A percentile compares a stretch with the other conserved stretches of the same genome.
Conservation (phyloP, 2,797 vertebrate species). For the Sebastes trivittatus region DNA sequence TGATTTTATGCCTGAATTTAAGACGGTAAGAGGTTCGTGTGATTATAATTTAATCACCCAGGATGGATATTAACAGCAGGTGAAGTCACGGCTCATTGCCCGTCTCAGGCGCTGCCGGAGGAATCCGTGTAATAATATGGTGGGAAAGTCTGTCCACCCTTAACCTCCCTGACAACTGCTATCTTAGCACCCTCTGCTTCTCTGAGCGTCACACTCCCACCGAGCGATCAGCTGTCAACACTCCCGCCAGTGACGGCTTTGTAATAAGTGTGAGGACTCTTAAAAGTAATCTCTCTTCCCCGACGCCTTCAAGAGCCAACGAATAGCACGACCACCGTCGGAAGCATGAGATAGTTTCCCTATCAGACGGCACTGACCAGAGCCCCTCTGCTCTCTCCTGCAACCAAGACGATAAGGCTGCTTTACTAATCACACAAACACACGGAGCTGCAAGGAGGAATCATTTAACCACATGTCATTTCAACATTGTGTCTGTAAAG, state of each 20-base stretch:
- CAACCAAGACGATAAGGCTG: slow-evolving; percentile 19
- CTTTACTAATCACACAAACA: not conserved
- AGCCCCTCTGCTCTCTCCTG: slow-evolving; percentile 29
- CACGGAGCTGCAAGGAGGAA: not conserved
- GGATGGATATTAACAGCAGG: slow-evolving; percentile 1
- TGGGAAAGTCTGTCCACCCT: slow-evolving; percentile 46
- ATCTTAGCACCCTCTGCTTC: slow-evolving; percentile 56
- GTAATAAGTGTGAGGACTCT: slow-evolving; percentile 61
- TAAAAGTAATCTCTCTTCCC: slow-evolving; percentile 56
- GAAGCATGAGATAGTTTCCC: slow-evolving; percentile 26
- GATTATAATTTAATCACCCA: slow-evolving; percentile 8
- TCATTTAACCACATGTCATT: not conserved
- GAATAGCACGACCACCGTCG: slow-evolving; percentile 27
- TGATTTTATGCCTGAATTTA: slow-evolving; percentile 2
- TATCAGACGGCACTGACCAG: slow-evolving; percentile 23
- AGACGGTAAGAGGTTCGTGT: not conserved
- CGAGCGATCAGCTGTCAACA: slow-evolving; percentile 57
- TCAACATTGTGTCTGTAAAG: not conserved
- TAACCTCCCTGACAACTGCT: slow-evolving; percentile 65
- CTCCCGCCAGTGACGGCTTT: slow-evolving; percentile 43
- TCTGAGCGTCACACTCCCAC: slow-evolving; percentile 51
- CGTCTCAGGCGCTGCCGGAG: not conserved
- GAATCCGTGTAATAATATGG: not conserved
- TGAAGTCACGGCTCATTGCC: not conserved
- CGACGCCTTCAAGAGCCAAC: slow-evolving; percentile 30